These are phyloP conservation scores for Tyrannus savana DNA, from an alignment of 2,113 vertebrate genomes.

Conservation along the genomic window DNA sequence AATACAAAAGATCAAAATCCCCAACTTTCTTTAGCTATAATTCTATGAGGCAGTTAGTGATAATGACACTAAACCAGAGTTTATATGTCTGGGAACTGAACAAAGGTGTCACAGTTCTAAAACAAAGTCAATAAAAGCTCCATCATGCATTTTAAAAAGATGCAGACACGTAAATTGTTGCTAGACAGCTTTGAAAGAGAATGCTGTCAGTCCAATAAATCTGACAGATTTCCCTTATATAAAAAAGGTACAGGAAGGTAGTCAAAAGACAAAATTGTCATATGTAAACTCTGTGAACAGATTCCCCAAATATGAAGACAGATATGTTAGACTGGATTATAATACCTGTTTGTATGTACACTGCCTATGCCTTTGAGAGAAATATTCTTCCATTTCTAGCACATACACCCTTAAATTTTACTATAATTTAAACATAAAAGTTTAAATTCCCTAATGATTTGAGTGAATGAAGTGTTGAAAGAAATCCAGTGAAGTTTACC, in stretches of 20 bases:
- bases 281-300: neutral
- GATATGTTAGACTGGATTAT: neutral
- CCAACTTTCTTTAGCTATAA: neutral
- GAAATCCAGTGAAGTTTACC: neutral
- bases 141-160: neutral
- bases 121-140: neutral
- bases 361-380: neutral
- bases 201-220: neutral
- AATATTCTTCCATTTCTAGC: neutral
- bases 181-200: neutral
- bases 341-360: neutral
- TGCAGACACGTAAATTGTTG: neutral
- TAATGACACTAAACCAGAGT: neutral
- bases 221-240: neutral
- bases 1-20: accelerated
- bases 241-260: neutral
- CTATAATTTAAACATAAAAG: neutral
- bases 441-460: neutral
- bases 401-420: neutral
- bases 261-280: neutral
- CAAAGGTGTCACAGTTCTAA: neutral
- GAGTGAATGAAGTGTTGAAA: neutral
- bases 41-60: neutral
- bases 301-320: neutral
- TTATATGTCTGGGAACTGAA: neutral